Conservation (phyloP, 2,888 invertebrate species). For the Erebia aethiops region DNA sequence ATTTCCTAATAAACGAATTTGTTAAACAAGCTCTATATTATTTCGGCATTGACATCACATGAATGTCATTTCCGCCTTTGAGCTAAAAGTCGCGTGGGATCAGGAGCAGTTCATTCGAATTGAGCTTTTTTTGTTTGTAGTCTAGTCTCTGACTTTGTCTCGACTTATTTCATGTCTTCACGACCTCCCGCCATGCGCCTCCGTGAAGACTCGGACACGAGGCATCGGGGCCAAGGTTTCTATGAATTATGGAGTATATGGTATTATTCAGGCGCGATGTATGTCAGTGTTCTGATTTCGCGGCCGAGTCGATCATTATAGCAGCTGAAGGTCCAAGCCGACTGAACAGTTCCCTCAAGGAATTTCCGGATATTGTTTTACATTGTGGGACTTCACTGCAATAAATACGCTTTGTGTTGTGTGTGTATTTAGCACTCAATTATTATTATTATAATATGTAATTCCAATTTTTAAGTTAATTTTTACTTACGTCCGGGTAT, state of each 20-base stretch:
- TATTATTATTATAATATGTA: no score
- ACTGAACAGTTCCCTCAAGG: conserved; percentile 64
- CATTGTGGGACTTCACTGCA: background rate
- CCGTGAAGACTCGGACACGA: conserved; percentile 44
- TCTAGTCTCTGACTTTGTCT: conserved; percentile 30
- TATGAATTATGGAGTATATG: conserved; percentile 81
- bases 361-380: conserved; percentile 62
- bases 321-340: conserved; percentile 74
- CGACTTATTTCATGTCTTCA: conserved; percentile 35
- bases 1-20: conserved; percentile 13
- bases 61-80: conserved; percentile 34
- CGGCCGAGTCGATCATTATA: conserved; percentile 73
- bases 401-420: background rate
- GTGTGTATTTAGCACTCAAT: no score
- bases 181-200: conserved; percentile 35
- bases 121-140: conserved; percentile 1
- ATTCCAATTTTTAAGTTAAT: background rate
- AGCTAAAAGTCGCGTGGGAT: conserved; percentile 22
- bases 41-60: conserved; percentile 26
- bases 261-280: conserved; percentile 78
- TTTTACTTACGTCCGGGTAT: no score
- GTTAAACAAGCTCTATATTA: conserved; percentile 21
- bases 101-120: conserved; percentile 9
- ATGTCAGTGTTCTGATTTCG: conserved; percentile 77
- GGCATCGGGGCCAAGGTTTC: conserved; percentile 77